Conservation (phyloP, 2,888 invertebrate species). For the Rhagophthalmus giganteus region DNA sequence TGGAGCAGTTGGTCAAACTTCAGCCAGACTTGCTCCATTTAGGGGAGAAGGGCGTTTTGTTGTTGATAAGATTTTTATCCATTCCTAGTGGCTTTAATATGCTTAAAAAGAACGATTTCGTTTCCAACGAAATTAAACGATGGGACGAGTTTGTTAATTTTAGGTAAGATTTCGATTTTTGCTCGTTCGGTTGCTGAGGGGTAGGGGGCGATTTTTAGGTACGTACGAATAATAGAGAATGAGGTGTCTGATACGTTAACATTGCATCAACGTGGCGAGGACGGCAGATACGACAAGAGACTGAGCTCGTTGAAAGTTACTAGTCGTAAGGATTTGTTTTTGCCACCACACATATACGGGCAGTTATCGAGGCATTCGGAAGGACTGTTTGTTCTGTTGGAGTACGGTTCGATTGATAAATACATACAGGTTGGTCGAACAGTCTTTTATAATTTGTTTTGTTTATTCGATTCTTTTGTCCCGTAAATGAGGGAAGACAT, state of each 20-base stretch:
- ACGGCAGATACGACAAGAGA: constrained; percentile 73
- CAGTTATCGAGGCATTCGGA: constrained; percentile 74
- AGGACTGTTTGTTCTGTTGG: constrained; percentile 61
- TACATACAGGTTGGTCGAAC: constrained; percentile 54
- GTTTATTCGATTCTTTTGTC: too few relatives aligned
- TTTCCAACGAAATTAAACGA: constrained; percentile 73
- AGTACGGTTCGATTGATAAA: constrained; percentile 58
- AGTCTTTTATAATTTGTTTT: constrained; percentile 35
- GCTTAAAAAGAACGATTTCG: constrained; percentile 63
- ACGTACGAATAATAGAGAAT: constrained; percentile 87
- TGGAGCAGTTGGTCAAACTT: constrained; percentile 75
- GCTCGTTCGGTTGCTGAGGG: too few relatives aligned
- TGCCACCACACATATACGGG: constrained; percentile 82
- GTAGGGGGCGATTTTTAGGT: constrained; percentile 65
- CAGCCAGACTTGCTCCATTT: constrained; percentile 70
- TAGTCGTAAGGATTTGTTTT: constrained; percentile 57
- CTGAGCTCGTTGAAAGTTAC: constrained; percentile 64
- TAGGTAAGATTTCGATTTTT: constrained; percentile 54
- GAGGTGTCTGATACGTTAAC: constrained; percentile 86
- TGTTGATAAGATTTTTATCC: constrained; percentile 77
- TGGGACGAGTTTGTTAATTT: constrained; percentile 78
- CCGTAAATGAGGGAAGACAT: too few relatives aligned
- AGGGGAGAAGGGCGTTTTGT: constrained; percentile 77
- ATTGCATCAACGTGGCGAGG: constrained; percentile 77
- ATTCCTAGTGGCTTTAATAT: constrained; percentile 70